Evolutionary conservation across 2,113 vertebrate genomes (phyloP).

Genomic region (Clupea harengus): DNA sequence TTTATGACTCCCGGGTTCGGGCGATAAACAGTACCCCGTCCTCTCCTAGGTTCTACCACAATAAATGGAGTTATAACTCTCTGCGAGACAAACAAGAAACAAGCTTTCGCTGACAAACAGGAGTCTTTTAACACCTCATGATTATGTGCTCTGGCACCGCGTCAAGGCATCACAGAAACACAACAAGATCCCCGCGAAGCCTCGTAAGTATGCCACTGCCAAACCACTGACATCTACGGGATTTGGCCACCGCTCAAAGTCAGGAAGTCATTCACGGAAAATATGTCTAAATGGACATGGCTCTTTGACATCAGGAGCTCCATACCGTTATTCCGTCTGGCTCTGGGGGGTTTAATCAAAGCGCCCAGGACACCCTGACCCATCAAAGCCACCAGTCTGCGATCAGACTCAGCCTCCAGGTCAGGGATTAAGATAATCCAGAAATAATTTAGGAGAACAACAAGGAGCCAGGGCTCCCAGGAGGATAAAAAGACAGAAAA

Average conservation of each 20-base stretch:
- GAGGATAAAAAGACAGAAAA: not conserved
- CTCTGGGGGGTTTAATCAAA: conserved; percentile 28
- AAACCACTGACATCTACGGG: not conserved
- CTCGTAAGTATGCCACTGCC: not conserved
- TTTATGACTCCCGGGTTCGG: conserved; percentile 35
- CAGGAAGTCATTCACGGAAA: not conserved
- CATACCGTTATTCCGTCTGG: not conserved
- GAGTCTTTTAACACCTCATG: conserved; percentile 19
- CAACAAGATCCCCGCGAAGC: not conserved
- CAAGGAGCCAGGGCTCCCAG: conserved; percentile 9
- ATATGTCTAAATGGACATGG: conserved; percentile 18
- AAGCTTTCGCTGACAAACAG: conserved; percentile 16
- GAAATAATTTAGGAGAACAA: conserved; percentile 37
- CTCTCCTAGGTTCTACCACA: conserved; percentile 4
- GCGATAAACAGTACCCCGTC: conserved; percentile 22
- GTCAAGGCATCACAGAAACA: conserved; percentile 6
- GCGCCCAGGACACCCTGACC: conserved; percentile 11
- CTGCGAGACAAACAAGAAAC: conserved; percentile 20
- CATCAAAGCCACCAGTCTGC: conserved; percentile 16
- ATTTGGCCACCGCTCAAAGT: not conserved
- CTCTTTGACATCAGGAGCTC: not conserved
- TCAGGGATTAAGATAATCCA: conserved; percentile 43
- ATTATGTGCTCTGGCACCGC: conserved; percentile 21
- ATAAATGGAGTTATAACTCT: conserved; percentile 45
- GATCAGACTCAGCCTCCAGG: conserved; percentile 30